A percentile compares a stretch with the other conserved stretches of the same genome.
phyloP scores from a whole-genome alignment of 1,140 invertebrate genomes.

The Macrobrachium nipponense region DNA sequence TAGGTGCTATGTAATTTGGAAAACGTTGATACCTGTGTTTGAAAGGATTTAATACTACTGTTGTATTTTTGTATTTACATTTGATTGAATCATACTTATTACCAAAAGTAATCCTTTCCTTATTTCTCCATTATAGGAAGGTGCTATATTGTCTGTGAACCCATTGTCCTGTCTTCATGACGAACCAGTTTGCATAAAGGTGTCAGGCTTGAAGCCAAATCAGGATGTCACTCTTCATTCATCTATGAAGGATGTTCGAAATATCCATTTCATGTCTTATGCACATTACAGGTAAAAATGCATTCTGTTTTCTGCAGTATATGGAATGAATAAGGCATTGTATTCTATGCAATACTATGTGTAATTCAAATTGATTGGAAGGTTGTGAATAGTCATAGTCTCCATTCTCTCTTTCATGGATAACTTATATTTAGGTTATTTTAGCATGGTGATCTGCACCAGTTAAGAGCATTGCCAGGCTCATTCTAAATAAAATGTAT shows the following conservation, averaged over 20 bases:
- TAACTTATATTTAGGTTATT: no score
- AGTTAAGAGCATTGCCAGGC: no score
- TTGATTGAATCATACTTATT: not conserved
- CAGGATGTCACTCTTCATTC: conserved; percentile 10
- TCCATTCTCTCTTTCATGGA: no score
- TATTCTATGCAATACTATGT: not conserved
- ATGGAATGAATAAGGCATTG: not conserved
- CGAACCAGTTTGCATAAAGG: not conserved
- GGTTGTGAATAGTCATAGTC: not conserved
- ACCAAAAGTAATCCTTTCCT: not conserved
- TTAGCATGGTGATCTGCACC: no score
- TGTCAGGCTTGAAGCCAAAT: not conserved
- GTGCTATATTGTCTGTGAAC: not conserved
- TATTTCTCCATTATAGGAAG: not conserved
- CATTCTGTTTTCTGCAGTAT: no score
- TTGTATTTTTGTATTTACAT: not conserved
- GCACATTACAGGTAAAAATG: conserved; percentile 15
- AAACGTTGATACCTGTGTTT: no score
- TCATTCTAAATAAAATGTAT: no score
- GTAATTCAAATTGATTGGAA: no score
- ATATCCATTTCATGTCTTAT: not conserved
- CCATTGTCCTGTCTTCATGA: conserved; percentile 1
- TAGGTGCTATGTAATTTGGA: no score
- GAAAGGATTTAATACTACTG: no score
- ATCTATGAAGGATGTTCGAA: conserved; percentile 1